phyloP scores from a whole-genome alignment of 2,888 invertebrate genomes.

The Molanna angustata region DNA sequence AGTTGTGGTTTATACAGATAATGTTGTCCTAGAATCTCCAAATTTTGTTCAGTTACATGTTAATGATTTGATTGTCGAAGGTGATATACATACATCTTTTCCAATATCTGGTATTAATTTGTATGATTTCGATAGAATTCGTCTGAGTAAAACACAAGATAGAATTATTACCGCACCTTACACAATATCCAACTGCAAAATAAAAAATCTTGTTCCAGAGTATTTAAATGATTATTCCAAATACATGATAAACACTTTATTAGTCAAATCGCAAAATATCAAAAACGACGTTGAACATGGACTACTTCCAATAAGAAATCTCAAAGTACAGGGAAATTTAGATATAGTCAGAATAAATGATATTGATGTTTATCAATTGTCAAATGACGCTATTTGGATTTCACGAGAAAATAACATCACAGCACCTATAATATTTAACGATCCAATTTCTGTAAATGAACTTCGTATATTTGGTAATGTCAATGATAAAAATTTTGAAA shows the following conservation, averaged over 20 bases:
- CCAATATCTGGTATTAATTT: constrained; percentile 40
- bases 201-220: constrained; percentile 39
- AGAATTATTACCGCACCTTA: constrained; percentile 39
- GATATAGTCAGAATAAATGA: constrained; percentile 40
- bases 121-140: constrained; percentile 37
- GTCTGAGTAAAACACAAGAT: constrained; percentile 40
- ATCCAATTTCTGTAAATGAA: constrained; percentile 36
- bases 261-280: constrained; percentile 38
- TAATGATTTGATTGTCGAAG: constrained; percentile 38
- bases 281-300: constrained; percentile 41
- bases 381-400: constrained; percentile 43
- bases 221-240: constrained; percentile 42
- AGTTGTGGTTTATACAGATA: constrained; percentile 29
- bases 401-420: constrained; percentile 42
- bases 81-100: constrained; percentile 40
- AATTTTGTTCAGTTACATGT: constrained; percentile 38
- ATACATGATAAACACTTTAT: constrained; percentile 38
- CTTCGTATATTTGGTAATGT: constrained; percentile 39
- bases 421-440: constrained; percentile 37
- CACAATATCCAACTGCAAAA: constrained; percentile 38
- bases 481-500: constrained; percentile 41
- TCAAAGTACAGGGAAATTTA: constrained; percentile 41
- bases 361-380: constrained; percentile 34
- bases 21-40: constrained; percentile 24
- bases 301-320: constrained; percentile 41